Base-by-base conservation (phyloP, 2,797 vertebrate species). In the Hirundo rustica region DNA sequence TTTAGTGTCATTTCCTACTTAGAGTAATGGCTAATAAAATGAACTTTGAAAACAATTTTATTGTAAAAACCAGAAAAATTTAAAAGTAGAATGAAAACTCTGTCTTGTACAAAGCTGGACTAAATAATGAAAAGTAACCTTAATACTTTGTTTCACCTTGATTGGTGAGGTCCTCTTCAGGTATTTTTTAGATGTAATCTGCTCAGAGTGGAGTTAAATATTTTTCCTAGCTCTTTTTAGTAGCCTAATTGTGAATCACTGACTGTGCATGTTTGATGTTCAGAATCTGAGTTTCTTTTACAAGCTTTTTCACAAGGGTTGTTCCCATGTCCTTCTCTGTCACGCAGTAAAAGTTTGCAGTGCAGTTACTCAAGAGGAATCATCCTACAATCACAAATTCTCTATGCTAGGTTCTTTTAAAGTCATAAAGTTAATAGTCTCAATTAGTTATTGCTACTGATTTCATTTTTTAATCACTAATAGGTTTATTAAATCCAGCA, bases 341-440 rank as follows among this genome's bases (percentile, higher is more conserved):
- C 51, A 54, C 1, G n/a, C 42, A 47, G 51, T 30, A 73, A 78
- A 93, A 55, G 36, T 75, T 89, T 66, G n/a, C 29, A 78, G 58
- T 53, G 42, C 48, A 89, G 70, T 75, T 91, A 62, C 76, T 91
- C 70, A 89, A 70, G 82, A 93, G 32, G 61, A 94, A 66, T 95
- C 88, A 55, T 83, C 76, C 87, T 26, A 44, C 30, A 88, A n/a
- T 83, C 89, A 50, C 26, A 62, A 84, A 71, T 70, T 88, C 82
- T 75, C 44, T 72, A 45, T 38, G 22, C 42, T 58, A 48, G 3
- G 5, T 66, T 53, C 45, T 91, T 86, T 67, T 50, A 53, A 84
- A 90, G 27, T 40, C 36, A 29, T 55, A 73, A 70, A 12, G 51
- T 57, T 19, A 72, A 66, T 19, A 27, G 10, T 90, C 83, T 25